A percentile compares a stretch with the other conserved stretches of the same genome.
phyloP scores from a whole-genome alignment of 2,113 vertebrate species.

The Trochalopteron elliotii region DNA sequence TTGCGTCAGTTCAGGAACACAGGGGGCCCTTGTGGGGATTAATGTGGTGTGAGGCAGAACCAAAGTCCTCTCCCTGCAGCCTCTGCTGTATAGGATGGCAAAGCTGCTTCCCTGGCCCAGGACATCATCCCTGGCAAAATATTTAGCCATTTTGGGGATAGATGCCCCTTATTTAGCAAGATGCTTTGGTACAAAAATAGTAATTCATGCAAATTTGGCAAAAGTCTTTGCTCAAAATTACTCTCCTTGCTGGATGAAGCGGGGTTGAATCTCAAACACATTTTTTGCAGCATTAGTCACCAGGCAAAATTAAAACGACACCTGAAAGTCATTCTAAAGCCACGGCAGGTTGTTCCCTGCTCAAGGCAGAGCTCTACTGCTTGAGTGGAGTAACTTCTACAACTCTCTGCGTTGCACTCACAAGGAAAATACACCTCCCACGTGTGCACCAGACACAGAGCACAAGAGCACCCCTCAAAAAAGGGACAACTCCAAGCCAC shows the following conservation, averaged over 20 bases:
- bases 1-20: neutral
- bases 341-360: neutral
- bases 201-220: neutral
- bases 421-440: neutral
- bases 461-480: neutral
- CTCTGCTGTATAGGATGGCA: accelerated
- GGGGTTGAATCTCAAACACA: accelerated
- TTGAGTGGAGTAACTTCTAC: neutral
- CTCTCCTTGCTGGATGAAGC: accelerated
- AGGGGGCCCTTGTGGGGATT: neutral
- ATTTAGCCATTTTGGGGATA: neutral
- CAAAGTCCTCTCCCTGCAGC: neutral
- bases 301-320: neutral
- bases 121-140: neutral
- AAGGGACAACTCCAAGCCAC: neutral
- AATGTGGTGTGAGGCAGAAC: accelerated
- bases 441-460: accelerated
- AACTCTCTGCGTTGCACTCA: accelerated
- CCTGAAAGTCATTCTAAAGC: neutral
- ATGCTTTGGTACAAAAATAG: neutral
- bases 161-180: neutral
- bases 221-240: neutral
- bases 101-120: neutral
- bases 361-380: neutral
- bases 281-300: neutral